Evolutionary conservation across 2,888 invertebrate genomes (phyloP).

Genomic region (Ochropacha duplaris): DNA sequence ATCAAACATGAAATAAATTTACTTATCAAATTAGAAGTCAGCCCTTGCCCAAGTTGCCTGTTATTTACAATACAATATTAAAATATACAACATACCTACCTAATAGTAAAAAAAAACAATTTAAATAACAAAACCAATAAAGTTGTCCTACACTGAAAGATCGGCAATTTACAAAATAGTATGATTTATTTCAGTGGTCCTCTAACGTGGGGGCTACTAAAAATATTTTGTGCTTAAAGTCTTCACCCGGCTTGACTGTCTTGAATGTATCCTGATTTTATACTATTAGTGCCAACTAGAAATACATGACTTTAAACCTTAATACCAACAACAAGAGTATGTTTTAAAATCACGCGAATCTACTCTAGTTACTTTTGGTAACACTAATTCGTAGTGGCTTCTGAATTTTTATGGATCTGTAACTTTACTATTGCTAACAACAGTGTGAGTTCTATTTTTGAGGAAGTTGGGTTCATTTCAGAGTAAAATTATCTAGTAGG

Average conservation of each 20-base stretch:
- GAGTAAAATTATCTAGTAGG: constrained; percentile 26
- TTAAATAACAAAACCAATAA: not conserved
- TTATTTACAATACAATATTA: not conserved
- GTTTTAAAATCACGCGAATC: constrained; percentile 35
- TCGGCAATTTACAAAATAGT: constrained; percentile 26
- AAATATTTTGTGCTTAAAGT: constrained; percentile 67
- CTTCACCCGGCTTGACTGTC: constrained; percentile 59
- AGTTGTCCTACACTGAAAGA: constrained; percentile 6
- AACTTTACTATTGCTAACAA: constrained; percentile 27
- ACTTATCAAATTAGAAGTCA: not conserved
- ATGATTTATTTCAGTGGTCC: constrained; percentile 49
- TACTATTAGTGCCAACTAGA: constrained; percentile 36
- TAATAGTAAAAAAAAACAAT: not conserved
- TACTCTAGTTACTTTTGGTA: constrained; percentile 66
- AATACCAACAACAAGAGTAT: constrained; percentile 27
- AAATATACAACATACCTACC: too few species aligned
- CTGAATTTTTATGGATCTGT: constrained; percentile 63
- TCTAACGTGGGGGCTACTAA: constrained; percentile 47
- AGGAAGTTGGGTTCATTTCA: constrained; percentile 39
- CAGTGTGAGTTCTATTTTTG: constrained; percentile 34
- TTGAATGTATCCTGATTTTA: constrained; percentile 63
- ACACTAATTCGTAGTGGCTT: constrained; percentile 68
- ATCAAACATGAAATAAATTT: not conserved
- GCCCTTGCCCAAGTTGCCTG: not conserved
- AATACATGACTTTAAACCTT: constrained; percentile 44